Percentiles rank a stretch among this genome's conserved stretches.
phyloP scores from a whole-genome alignment of 2,888 invertebrate species.

The Bombylius discolor region DNA sequence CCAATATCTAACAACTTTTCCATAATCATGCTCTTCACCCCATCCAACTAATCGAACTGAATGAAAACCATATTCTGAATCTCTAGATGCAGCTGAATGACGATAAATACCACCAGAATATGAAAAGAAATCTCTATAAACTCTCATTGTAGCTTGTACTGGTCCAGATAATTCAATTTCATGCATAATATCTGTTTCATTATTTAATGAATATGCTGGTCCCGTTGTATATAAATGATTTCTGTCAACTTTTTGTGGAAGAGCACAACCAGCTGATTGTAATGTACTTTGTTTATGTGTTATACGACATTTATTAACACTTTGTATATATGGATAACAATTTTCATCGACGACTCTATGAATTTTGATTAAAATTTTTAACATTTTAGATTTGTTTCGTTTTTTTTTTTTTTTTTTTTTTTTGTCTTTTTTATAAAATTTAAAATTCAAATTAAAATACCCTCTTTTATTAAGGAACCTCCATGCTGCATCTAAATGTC shows the following conservation, averaged over 20 bases:
- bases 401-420: too few relatives aligned
- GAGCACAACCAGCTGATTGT: slow-evolving; percentile 42
- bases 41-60: slow-evolving; percentile 87
- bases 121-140: slow-evolving; percentile 85
- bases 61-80: slow-evolving; percentile 59
- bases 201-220: slow-evolving; percentile 61
- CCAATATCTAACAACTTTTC: slow-evolving; percentile 66
- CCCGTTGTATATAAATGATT: slow-evolving; percentile 56
- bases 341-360: slow-evolving; percentile 66
- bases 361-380: not conserved
- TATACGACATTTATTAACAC: slow-evolving; percentile 50
- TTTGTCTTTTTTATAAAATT: too few relatives aligned
- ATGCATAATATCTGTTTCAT: slow-evolving; percentile 76
- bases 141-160: slow-evolving; percentile 84
- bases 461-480: slow-evolving; percentile 67
- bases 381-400: too few relatives aligned
- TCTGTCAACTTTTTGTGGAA: slow-evolving; percentile 39
- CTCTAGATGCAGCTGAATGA: slow-evolving; percentile 44
- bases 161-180: slow-evolving; percentile 86
- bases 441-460: slow-evolving; percentile 34
- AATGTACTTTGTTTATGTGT: slow-evolving; percentile 31
- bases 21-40: slow-evolving; percentile 56
- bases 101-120: slow-evolving; percentile 77
- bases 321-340: slow-evolving; percentile 71
- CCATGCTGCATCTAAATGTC: slow-evolving; percentile 86